Conservation (phyloP, 2,888 invertebrate genomes). For the Pristionchus japonicus region DNA sequence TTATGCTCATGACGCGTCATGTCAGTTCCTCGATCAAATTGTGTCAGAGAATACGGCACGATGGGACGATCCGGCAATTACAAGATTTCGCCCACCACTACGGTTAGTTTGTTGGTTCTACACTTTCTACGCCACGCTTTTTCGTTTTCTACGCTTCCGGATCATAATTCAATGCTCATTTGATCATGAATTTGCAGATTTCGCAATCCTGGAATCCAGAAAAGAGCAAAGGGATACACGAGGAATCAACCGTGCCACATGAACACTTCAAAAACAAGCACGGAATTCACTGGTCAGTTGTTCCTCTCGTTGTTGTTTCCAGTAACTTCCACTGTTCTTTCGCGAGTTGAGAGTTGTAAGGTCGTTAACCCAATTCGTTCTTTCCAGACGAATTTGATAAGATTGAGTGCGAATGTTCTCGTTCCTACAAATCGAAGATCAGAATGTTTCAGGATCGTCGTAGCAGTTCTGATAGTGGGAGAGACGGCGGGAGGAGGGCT, state of each 20-base stretch:
- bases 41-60: background rate
- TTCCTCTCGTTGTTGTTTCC: too few relatives aligned
- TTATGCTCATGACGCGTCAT: background rate
- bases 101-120: background rate
- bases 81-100: background rate
- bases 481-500: constrained; percentile 64
- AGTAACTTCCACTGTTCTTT: too few relatives aligned
- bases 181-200: background rate
- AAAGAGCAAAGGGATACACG: background rate
- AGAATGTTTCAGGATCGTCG: constrained; percentile 50
- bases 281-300: background rate
- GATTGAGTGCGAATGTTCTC: too few relatives aligned
- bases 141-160: too few relatives aligned
- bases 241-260: background rate
- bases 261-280: background rate
- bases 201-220: background rate
- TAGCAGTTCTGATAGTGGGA: constrained; percentile 59
- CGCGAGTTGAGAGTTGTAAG: too few relatives aligned
- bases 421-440: too few relatives aligned
- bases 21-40: background rate
- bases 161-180: too few relatives aligned
- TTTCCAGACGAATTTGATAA: too few relatives aligned
- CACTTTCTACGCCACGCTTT: background rate
- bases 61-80: background rate
- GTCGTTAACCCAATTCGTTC: too few relatives aligned